phyloP scores from a whole-genome alignment of 2,797 vertebrate species.

The Oophaga sylvatica region DNA sequence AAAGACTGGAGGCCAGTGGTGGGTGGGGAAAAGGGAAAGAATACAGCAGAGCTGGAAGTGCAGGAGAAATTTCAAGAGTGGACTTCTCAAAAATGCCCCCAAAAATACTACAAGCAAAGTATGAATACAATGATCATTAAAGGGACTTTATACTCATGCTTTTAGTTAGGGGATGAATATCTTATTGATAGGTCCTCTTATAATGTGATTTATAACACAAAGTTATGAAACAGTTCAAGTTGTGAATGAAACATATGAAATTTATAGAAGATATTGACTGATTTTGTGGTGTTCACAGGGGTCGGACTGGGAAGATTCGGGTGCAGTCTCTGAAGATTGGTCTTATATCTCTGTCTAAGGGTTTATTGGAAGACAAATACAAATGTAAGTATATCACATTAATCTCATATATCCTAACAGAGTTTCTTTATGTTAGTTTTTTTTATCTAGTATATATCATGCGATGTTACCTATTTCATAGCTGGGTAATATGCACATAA shows the following conservation, averaged over 20 bases:
- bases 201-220: neutral
- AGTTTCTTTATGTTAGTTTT: neutral
- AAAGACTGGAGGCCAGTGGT: too few relatives aligned
- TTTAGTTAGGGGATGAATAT: too few relatives aligned
- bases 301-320: conserved; percentile 93
- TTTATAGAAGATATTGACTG: neutral
- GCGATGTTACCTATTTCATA: neutral
- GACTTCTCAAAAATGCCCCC: too few relatives aligned
- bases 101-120: too few relatives aligned
- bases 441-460: neutral
- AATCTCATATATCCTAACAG: neutral
- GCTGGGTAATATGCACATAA: neutral
- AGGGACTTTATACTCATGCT: too few relatives aligned
- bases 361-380: conserved; percentile 96
- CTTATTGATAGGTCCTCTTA: too few relatives aligned
- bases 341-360: conserved; percentile 93
- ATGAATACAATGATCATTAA: too few relatives aligned
- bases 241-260: neutral
- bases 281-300: conserved; percentile 76
- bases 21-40: too few relatives aligned
- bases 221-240: neutral
- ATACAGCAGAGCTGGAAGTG: too few relatives aligned
- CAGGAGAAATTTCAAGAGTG: too few relatives aligned
- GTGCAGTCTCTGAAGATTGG: conserved; percentile 95
- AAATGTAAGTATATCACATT: conserved; percentile 82